Evolutionary conservation across 2,113 vertebrate species (phyloP).

Genomic region (cattle (Bos taurus)): DNA sequence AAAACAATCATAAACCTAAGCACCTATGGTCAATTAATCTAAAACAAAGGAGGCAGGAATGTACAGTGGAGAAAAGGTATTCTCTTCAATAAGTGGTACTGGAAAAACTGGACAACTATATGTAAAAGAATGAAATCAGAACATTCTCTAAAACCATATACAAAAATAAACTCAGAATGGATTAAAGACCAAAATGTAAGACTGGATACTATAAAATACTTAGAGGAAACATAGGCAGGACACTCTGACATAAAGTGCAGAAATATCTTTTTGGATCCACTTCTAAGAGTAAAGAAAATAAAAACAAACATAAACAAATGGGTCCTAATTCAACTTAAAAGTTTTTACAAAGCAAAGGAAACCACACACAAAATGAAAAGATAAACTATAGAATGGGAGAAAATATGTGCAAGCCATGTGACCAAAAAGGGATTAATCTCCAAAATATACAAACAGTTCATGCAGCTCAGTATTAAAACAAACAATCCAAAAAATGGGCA

Average conservation of each 20-base stretch:
- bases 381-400: neutral
- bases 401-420: neutral
- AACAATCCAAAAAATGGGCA: neutral
- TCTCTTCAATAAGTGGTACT: neutral
- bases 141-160: neutral
- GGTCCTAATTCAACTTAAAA: neutral
- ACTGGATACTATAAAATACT: neutral
- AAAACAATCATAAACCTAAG: neutral
- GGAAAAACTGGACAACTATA: neutral
- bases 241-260: neutral
- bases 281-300: neutral
- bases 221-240: neutral
- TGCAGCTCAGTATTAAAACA: neutral
- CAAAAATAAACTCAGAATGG: neutral
- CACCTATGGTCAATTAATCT: neutral
- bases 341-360: neutral
- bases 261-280: neutral
- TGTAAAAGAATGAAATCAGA: neutral
- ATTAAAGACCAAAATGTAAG: neutral
- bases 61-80: neutral
- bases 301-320: neutral
- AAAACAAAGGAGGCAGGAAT: neutral
- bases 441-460: neutral
- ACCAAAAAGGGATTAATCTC: neutral
- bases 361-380: neutral